phyloP scores from a whole-genome alignment of 2,797 vertebrate genomes.

The Notamacropus eugenii region DNA sequence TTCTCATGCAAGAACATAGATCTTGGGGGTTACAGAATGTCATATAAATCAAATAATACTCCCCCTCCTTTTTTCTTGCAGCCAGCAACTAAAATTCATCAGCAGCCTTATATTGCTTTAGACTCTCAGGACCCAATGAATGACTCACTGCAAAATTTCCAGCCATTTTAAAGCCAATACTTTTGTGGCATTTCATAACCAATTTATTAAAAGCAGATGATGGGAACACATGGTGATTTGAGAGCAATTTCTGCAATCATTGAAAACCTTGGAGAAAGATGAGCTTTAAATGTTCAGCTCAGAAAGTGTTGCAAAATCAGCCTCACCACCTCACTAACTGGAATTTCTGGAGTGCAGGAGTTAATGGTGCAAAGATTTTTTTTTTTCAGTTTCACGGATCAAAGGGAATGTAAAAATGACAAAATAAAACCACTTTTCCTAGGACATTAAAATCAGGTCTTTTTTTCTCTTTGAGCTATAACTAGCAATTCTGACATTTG shows the following conservation, averaged over 20 bases:
- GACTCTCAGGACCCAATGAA: constrained; percentile 52
- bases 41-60: constrained; percentile 71
- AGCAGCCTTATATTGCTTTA: constrained; percentile 62
- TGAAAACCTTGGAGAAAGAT: constrained; percentile 55
- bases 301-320: constrained; percentile 47
- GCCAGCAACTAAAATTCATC: constrained; percentile 75
- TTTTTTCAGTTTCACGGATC: constrained; percentile 34
- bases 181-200: constrained; percentile 66
- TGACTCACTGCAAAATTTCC: constrained; percentile 62
- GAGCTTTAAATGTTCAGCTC: constrained; percentile 54
- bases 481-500: neutral
- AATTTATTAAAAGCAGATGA: constrained; percentile 69
- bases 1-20: constrained; percentile 65
- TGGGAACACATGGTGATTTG: constrained; percentile 52
- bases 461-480: neutral
- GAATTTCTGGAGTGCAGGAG: constrained; percentile 51
- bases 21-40: constrained; percentile 63
- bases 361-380: constrained; percentile 8
- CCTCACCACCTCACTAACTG: neutral
- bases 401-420: constrained; percentile 50
- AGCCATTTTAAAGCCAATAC: constrained; percentile 69
- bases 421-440: constrained; percentile 2
- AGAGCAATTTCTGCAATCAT: constrained; percentile 64
- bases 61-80: constrained; percentile 39
- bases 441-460: neutral